These are phyloP conservation scores for Lasioglossum villosulum DNA, from an alignment of 2,888 invertebrate species.

Conservation along the genomic window DNA sequence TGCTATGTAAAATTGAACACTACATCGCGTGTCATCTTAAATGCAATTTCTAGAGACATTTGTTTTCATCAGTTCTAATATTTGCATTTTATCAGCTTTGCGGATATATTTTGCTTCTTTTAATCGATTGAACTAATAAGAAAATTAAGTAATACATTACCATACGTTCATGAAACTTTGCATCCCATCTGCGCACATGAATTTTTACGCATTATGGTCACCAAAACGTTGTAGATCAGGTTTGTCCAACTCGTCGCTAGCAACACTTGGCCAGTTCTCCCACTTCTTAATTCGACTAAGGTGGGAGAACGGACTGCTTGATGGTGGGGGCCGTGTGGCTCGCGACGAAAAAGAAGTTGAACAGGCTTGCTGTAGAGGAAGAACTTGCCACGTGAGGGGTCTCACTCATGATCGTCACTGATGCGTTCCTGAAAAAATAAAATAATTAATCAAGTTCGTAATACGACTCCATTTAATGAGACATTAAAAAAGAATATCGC, in stretches of 20 bases:
- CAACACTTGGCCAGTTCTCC: too few species aligned
- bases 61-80: neutral
- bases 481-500: neutral
- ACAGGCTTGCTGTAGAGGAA: neutral
- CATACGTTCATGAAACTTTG: neutral
- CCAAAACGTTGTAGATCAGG: neutral
- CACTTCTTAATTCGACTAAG: too few species aligned
- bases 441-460: neutral
- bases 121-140: neutral
- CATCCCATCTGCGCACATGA: neutral
- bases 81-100: neutral
- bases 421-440: neutral
- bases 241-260: too few species aligned
- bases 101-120: neutral
- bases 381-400: constrained; percentile 7
- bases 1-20: neutral
- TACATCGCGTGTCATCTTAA: neutral
- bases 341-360: too few species aligned
- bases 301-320: too few species aligned
- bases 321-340: too few species aligned
- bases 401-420: neutral
- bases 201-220: neutral
- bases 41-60: neutral
- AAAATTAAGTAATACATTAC: neutral
- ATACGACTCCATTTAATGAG: neutral